These are phyloP conservation scores for Xiphydria camelus DNA, from an alignment of 2,888 invertebrate genomes.

Conservation along the genomic window DNA sequence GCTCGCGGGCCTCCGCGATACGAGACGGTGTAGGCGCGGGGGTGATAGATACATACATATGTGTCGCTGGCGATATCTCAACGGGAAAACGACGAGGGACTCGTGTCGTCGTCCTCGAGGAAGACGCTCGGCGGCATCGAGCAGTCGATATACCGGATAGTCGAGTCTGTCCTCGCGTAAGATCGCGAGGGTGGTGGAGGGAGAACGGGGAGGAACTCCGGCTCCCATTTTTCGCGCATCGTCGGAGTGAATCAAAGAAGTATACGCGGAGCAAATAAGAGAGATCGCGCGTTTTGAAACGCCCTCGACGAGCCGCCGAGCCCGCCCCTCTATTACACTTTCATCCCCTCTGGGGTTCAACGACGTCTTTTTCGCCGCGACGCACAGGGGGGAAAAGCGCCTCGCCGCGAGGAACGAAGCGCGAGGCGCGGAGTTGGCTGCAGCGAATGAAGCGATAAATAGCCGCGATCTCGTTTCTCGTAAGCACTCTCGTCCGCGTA, in stretches of 20 bases:
- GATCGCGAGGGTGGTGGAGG: conserved; percentile 7
- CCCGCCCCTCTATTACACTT: background rate
- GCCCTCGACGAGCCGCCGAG: background rate
- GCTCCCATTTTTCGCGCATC: conserved; percentile 1
- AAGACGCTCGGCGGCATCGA: conserved; percentile 20
- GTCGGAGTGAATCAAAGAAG: conserved; percentile 4
- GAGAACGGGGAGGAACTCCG: background rate
- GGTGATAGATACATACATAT: too few relatives aligned
- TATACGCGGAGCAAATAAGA: conserved; percentile 4
- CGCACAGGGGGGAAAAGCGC: too few relatives aligned
- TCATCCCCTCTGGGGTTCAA: background rate
- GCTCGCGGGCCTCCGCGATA: too few relatives aligned
- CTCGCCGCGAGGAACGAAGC: too few relatives aligned
- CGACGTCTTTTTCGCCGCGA: background rate
- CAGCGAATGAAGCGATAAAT: too few relatives aligned
- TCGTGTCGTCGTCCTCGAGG: too few relatives aligned
- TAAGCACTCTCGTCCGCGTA: background rate
- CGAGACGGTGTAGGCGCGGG: too few relatives aligned
- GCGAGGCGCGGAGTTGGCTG: too few relatives aligned
- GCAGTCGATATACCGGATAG: conserved; percentile 39
- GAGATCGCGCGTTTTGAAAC: conserved; percentile 5
- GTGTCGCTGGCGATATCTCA: too few relatives aligned
- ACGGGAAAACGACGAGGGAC: too few relatives aligned
- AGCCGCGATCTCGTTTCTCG: too few relatives aligned
- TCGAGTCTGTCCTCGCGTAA: conserved; percentile 30